Conservation (phyloP, 2,797 vertebrate genomes). For the Neopelma chrysocephalum region DNA sequence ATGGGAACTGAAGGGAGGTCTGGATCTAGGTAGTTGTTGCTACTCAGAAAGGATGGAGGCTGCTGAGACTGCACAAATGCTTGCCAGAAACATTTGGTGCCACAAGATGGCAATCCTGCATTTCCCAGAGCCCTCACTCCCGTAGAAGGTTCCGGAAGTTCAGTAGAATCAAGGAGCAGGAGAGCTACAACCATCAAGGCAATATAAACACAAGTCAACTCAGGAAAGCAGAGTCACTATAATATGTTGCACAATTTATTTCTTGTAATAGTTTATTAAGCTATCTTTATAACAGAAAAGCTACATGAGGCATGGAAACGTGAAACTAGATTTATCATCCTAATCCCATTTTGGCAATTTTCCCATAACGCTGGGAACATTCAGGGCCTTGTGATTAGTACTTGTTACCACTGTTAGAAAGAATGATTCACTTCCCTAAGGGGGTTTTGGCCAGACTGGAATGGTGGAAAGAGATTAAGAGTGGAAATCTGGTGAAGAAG, state of each 20-base stretch:
- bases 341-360: slow-evolving; percentile 27
- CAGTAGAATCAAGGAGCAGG: not conserved
- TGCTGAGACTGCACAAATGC: not conserved
- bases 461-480: not conserved
- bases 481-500: not conserved
- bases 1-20: not conserved
- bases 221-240: not conserved
- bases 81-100: not conserved
- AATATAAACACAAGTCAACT: not conserved
- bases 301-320: not conserved
- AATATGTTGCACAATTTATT: not conserved
- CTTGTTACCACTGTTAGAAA: not conserved
- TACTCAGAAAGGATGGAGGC: not conserved
- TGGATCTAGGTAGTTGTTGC: not conserved
- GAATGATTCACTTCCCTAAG: slow-evolving; percentile 3
- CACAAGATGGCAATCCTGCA: slow-evolving; percentile 59
- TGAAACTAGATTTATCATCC: not conserved
- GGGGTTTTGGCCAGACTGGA: not conserved
- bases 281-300: slow-evolving; percentile 24
- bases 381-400: not conserved
- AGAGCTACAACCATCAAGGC: not conserved
- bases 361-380: slow-evolving; percentile 11
- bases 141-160: slow-evolving; percentile 53
- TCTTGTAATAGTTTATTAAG: slow-evolving; percentile 1
- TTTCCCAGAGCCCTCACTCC: not conserved